Conservation (phyloP, 2,888 invertebrate genomes). For the Nezara viridula region DNA sequence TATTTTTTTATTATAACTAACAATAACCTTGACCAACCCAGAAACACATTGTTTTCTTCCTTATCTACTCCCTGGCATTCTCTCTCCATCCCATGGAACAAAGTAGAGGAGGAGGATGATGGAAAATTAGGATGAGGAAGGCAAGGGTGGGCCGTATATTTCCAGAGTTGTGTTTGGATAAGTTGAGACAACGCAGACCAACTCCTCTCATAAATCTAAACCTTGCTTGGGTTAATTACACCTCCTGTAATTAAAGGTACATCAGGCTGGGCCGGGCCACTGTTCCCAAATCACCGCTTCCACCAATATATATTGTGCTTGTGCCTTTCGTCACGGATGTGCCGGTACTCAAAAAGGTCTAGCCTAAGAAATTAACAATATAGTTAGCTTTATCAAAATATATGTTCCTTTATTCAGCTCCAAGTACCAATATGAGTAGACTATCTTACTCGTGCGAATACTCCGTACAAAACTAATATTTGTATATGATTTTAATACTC, state of each 20-base stretch:
- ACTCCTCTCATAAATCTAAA: constrained; percentile 40
- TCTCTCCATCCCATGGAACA: background rate
- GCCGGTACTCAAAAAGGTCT: background rate
- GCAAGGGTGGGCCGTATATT: background rate
- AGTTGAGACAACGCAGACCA: constrained; percentile 28
- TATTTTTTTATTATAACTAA: too few relatives aligned
- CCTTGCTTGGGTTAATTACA: constrained; percentile 14
- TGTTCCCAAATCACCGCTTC: constrained; percentile 23
- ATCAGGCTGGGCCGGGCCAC: background rate
- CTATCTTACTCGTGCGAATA: too few relatives aligned
- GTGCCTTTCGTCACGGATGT: background rate
- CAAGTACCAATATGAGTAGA: too few relatives aligned
- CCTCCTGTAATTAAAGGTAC: constrained; percentile 31
- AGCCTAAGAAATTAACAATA: background rate
- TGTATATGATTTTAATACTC: too few relatives aligned
- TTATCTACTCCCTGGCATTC: background rate
- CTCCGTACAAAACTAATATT: too few relatives aligned
- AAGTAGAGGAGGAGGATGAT: background rate
- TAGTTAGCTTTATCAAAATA: background rate
- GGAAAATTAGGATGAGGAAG: constrained; percentile 21
- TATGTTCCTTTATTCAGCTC: too few relatives aligned
- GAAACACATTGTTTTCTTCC: too few relatives aligned
- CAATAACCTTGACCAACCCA: too few relatives aligned
- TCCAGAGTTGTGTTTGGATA: constrained; percentile 35
- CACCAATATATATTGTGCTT: background rate